phyloP scores from a whole-genome alignment of 2,797 vertebrate genomes.

The Choloepus didactylus region DNA sequence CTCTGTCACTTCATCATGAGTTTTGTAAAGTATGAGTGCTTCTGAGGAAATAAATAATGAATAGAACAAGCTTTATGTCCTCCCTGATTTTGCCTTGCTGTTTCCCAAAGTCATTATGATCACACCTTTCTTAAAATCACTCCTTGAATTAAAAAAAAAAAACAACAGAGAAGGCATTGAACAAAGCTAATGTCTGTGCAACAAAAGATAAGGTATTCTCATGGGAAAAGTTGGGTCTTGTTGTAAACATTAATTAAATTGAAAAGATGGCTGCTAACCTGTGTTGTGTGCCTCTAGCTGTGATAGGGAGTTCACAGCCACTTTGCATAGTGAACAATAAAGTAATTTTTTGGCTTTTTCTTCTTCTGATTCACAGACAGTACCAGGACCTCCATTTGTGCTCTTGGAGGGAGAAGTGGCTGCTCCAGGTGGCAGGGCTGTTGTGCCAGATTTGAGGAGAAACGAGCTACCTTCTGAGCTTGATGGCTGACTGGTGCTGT shows the following conservation, averaged over 20 bases:
- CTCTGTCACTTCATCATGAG: neutral
- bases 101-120: conserved; percentile 27
- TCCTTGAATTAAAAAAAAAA: conserved; percentile 33
- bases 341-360: conserved; percentile 98
- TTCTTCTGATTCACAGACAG: conserved; percentile 93
- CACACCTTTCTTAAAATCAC: conserved; percentile 54
- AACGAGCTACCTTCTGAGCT: conserved; percentile 83
- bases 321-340: conserved; percentile 99
- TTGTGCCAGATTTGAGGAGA: conserved; percentile 85
- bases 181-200: neutral
- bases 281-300: conserved; percentile 98
- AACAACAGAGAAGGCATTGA: neutral
- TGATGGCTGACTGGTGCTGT: conserved; percentile 78
- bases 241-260: conserved; percentile 55
- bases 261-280: conserved; percentile 87
- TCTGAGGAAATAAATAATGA: conserved; percentile 55
- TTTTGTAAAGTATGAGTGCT: conserved; percentile 54
- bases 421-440: conserved; percentile 83
- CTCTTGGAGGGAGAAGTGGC: conserved; percentile 89
- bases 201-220: neutral
- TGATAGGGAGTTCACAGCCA: conserved; percentile 98
- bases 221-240: conserved; percentile 13
- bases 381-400: conserved; percentile 85
- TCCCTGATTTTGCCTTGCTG: conserved; percentile 36
- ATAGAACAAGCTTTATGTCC: conserved; percentile 7